Conservation (phyloP, 2,888 invertebrate genomes). For the Spisula subtruncata region DNA sequence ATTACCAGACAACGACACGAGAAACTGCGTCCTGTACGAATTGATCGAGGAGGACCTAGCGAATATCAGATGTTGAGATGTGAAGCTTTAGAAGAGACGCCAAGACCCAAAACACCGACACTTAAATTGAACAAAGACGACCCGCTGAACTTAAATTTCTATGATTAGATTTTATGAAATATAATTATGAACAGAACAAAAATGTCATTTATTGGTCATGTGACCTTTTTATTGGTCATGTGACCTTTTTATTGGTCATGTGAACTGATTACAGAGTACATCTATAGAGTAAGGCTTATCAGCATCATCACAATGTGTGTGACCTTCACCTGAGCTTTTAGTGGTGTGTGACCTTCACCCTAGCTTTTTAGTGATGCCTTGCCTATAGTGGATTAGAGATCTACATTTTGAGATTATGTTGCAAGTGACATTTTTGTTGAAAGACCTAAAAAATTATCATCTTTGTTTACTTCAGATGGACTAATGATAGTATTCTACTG, state of each 20-base stretch:
- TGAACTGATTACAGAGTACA: neutral
- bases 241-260: neutral
- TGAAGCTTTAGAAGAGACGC: conserved; percentile 84
- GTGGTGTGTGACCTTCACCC: conserved; percentile 24
- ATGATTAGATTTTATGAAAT: neutral
- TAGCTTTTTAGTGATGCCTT: neutral
- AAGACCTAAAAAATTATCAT: neutral
- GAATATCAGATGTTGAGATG: conserved; percentile 87
- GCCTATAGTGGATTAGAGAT: neutral
- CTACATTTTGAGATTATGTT: conserved; percentile 25
- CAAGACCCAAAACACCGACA: conserved; percentile 80
- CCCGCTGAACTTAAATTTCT: conserved; percentile 79
- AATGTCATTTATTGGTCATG: neutral
- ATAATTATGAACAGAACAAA: neutral
- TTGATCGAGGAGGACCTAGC: conserved; percentile 86
- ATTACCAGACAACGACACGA: conserved; percentile 86
- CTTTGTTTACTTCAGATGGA: neutral
- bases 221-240: neutral
- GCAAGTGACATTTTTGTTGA: neutral
- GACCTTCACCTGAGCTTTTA: neutral
- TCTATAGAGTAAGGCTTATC: neutral
- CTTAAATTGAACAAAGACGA: conserved; percentile 83
- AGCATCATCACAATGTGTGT: conserved; percentile 10
- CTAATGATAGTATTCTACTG: no score
- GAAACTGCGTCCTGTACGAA: conserved; percentile 83